Percentiles rank a stretch among this genome's conserved stretches.
Conservation (phyloP, 2,113 vertebrate species). For the Nycticryphes semicollaris region DNA sequence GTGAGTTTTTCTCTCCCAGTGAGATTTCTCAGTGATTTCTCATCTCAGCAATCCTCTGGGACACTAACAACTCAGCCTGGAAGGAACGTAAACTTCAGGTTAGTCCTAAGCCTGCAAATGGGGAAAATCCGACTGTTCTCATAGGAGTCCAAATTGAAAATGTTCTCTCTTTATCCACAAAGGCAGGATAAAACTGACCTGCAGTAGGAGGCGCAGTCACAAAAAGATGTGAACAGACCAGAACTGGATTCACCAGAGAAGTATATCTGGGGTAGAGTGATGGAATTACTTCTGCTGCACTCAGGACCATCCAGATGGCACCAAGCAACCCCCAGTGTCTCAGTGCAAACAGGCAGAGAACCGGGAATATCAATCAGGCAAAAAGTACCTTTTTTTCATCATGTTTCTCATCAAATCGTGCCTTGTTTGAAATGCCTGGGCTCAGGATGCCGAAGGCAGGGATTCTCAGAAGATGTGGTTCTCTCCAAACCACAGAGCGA, state of each 20-base stretch:
- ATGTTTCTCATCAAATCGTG: neutral
- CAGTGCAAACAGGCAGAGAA: neutral
- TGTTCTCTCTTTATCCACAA: neutral
- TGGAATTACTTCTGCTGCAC: neutral
- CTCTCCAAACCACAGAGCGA: slow-evolving; percentile 51
- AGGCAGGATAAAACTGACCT: neutral
- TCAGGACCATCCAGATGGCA: neutral
- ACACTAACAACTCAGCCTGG: neutral
- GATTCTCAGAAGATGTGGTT: slow-evolving; percentile 15
- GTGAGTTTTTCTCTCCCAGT: neutral
- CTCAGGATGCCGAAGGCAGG: neutral
- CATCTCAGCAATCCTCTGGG: neutral
- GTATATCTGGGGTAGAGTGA: neutral
- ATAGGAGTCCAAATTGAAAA: neutral
- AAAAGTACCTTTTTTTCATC: neutral
- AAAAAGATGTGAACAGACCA: neutral
- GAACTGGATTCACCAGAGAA: neutral
- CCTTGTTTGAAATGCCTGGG: neutral
- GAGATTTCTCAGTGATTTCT: neutral
- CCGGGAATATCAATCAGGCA: neutral
- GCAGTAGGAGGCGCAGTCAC: neutral
- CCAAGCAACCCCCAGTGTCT: neutral
- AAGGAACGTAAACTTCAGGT: neutral
- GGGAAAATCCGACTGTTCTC: neutral
- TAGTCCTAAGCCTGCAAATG: neutral